phyloP scores from a whole-genome alignment of 2,797 vertebrate genomes.

The Arnoldichthys spilopterus region DNA sequence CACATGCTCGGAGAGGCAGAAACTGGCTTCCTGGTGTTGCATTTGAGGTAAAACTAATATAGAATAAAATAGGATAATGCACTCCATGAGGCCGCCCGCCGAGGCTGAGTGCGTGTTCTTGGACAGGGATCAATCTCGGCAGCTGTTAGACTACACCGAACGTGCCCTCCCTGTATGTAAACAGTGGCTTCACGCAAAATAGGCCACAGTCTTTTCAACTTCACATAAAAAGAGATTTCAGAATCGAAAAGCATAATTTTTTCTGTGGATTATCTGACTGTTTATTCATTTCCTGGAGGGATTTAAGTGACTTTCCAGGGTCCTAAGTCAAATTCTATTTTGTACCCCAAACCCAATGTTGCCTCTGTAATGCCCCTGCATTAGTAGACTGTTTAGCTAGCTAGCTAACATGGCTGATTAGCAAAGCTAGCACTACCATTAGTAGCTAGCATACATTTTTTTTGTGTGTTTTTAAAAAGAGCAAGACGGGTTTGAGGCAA shows the following conservation, averaged over 20 bases:
- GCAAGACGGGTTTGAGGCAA: too few species aligned
- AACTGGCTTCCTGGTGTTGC: slow-evolving; percentile 63
- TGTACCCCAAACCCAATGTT: not conserved
- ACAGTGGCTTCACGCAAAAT: slow-evolving; percentile 53
- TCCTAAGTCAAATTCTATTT: not conserved
- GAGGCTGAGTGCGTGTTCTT: slow-evolving; percentile 63
- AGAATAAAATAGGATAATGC: slow-evolving; percentile 69
- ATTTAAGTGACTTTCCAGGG: not conserved
- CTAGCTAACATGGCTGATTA: not conserved
- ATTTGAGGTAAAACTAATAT: slow-evolving; percentile 68
- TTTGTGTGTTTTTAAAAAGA: too few species aligned
- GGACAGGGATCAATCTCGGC: slow-evolving; percentile 56
- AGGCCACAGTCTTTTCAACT: slow-evolving; percentile 37
- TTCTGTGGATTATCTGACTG: slow-evolving; percentile 20
- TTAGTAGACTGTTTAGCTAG: not conserved
- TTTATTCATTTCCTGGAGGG: slow-evolving; percentile 33
- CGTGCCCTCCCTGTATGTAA: slow-evolving; percentile 49
- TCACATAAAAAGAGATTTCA: slow-evolving; percentile 37
- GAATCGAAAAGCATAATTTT: not conserved
- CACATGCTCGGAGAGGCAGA: slow-evolving; percentile 65
- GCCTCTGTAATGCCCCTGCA: not conserved
- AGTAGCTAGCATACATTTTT: too few species aligned
- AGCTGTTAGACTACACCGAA: slow-evolving; percentile 53
- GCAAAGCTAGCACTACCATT: not conserved
- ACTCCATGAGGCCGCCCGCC: slow-evolving; percentile 62